Conservation (phyloP, 2,113 vertebrate species). For the Leptodactylus fuscus region DNA sequence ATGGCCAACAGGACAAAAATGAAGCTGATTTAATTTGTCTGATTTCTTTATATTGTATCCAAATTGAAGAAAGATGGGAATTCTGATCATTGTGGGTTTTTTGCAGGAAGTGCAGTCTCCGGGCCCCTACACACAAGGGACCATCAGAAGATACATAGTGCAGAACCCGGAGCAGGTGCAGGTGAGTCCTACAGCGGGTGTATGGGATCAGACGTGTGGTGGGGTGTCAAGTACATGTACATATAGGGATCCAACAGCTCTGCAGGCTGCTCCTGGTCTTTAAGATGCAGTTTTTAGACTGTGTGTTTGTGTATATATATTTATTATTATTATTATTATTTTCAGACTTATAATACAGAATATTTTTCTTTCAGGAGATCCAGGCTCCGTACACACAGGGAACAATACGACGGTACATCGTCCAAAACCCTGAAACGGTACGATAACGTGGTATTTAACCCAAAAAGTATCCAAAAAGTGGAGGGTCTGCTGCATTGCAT, state of each 20-base stretch:
- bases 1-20: not conserved
- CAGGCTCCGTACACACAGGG: conserved; percentile 70
- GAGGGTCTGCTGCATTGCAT: too few relatives aligned
- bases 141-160: conserved; percentile 74
- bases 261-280: too few relatives aligned
- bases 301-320: too few relatives aligned
- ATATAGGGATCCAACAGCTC: not conserved
- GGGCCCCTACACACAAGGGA: conserved; percentile 70
- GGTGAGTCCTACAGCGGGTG: not conserved
- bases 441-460: not conserved
- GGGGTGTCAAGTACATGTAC: too few relatives aligned
- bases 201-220: too few relatives aligned
- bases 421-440: conserved; percentile 79
- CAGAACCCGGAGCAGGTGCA: conserved; percentile 68
- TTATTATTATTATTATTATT: not conserved
- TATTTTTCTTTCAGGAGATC: conserved; percentile 64
- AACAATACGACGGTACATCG: conserved; percentile 75
- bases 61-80: not conserved
- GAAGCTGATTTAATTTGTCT: not conserved
- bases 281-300: not conserved
- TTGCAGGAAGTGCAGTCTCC: conserved; percentile 67
- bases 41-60: not conserved
- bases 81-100: not conserved
- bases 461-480: too few relatives aligned
- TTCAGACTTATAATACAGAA: not conserved